A percentile compares a stretch with the other conserved stretches of the same genome.
phyloP scores from a whole-genome alignment of 2,113 vertebrate genomes.

The Anolis sagrei region DNA sequence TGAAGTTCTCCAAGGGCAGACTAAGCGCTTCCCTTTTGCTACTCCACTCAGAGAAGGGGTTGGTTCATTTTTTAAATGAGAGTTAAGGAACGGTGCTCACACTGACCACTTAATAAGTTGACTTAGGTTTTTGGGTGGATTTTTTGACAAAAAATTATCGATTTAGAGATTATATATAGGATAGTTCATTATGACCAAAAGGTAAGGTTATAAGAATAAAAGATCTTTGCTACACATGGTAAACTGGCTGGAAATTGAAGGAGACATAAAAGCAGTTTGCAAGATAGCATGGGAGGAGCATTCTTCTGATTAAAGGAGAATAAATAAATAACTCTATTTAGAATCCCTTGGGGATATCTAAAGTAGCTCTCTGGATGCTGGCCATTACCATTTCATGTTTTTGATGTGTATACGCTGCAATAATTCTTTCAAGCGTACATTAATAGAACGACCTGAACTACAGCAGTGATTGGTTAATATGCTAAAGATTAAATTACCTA shows the following conservation, averaged over 20 bases:
- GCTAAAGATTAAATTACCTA: neutral
- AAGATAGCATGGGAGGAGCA: neutral
- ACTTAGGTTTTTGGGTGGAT: too few relatives aligned
- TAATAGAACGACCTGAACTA: constrained; percentile 5
- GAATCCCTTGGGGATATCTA: neutral
- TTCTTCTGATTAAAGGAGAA: neutral
- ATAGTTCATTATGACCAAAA: neutral
- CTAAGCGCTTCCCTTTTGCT: too few relatives aligned
- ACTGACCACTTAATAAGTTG: too few relatives aligned
- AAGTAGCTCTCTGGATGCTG: neutral
- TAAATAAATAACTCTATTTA: neutral
- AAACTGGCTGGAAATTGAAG: too few relatives aligned
- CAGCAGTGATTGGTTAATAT: neutral
- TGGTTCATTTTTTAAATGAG: too few relatives aligned
- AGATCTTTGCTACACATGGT: neutral
- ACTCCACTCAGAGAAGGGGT: too few relatives aligned
- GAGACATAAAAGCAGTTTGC: neutral
- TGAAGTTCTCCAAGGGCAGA: too few relatives aligned
- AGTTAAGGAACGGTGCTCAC: too few relatives aligned
- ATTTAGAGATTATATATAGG: too few relatives aligned
- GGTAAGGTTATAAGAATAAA: neutral
- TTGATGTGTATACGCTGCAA: neutral
- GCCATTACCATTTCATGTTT: neutral
- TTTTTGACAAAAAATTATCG: too few relatives aligned
- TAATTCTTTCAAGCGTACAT: constrained; percentile 11